Conservation (phyloP, 2,113 vertebrate species). For the Pseudorasbora parva region DNA sequence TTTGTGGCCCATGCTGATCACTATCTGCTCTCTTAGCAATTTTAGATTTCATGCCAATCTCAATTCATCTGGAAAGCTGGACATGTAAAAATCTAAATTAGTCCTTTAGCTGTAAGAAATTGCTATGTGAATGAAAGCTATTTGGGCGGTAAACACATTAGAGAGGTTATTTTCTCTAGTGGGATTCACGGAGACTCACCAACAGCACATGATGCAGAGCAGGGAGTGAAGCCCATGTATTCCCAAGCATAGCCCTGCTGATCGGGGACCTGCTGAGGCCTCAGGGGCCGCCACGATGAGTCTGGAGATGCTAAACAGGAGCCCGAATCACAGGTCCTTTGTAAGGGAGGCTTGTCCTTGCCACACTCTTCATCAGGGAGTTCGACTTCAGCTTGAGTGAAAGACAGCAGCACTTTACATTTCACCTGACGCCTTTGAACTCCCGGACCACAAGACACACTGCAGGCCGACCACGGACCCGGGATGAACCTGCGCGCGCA, state of each 20-base stretch:
- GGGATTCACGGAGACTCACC: constrained; percentile 65
- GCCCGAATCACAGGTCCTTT: constrained; percentile 75
- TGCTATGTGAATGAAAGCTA: not conserved
- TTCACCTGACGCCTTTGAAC: constrained; percentile 80
- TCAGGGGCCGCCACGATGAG: constrained; percentile 51
- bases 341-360: constrained; percentile 68
- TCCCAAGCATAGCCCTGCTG: constrained; percentile 82
- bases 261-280: constrained; percentile 44
- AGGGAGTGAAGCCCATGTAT: constrained; percentile 84
- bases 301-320: constrained; percentile 72
- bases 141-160: not conserved
- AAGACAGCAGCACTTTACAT: constrained; percentile 85
- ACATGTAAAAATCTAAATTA: not conserved
- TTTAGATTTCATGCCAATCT: constrained; percentile 28
- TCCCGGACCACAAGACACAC: constrained; percentile 82
- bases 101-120: not conserved
- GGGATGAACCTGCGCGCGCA: constrained; percentile 81
- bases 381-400: constrained; percentile 86
- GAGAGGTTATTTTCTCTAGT: not conserved
- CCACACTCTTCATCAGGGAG: constrained; percentile 89
- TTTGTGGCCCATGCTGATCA: not conserved
- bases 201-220: constrained; percentile 84
- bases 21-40: constrained; percentile 7
- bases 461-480: constrained; percentile 89
- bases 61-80: not conserved